A percentile compares a stretch with the other conserved stretches of the same genome.
Conservation (phyloP, 2,888 invertebrate species). For the Caenorhabditis sp. region DNA sequence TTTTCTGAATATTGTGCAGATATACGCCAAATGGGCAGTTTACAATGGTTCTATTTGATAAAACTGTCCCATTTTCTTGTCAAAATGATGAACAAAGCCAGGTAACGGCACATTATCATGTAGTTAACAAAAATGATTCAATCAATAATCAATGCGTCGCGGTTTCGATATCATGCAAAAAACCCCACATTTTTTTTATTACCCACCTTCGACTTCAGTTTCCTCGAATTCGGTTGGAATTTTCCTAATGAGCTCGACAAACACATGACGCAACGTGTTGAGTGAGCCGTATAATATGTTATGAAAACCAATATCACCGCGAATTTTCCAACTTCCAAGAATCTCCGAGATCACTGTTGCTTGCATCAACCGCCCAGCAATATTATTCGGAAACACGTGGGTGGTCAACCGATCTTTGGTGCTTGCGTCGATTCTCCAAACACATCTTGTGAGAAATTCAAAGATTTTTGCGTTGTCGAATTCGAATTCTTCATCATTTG, state of each 20-base stretch:
- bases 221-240: conserved; percentile 21
- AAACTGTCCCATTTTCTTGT: no score
- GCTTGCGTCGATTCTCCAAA: conserved; percentile 38
- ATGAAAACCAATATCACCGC: conserved; percentile 40
- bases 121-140: no score
- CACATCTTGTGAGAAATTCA: conserved; percentile 39
- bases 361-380: conserved; percentile 21
- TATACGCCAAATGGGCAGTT: no score
- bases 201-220: conserved; percentile 7
- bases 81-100: no score
- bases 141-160: no score
- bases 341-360: conserved; percentile 18
- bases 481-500: conserved; percentile 23
- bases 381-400: conserved; percentile 17
- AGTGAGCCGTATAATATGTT: conserved; percentile 41
- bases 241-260: conserved; percentile 33
- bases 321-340: conserved; percentile 18
- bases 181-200: no score
- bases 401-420: conserved; percentile 25
- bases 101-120: no score
- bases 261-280: conserved; percentile 28
- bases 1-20: no score
- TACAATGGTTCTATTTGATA: no score
- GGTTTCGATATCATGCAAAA: no score
- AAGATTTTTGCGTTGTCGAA: conserved; percentile 29